These are phyloP conservation scores for Paracentrotus lividus DNA, from an alignment of 53 echinoderm and acorn worm species.

Conservation along the genomic window DNA sequence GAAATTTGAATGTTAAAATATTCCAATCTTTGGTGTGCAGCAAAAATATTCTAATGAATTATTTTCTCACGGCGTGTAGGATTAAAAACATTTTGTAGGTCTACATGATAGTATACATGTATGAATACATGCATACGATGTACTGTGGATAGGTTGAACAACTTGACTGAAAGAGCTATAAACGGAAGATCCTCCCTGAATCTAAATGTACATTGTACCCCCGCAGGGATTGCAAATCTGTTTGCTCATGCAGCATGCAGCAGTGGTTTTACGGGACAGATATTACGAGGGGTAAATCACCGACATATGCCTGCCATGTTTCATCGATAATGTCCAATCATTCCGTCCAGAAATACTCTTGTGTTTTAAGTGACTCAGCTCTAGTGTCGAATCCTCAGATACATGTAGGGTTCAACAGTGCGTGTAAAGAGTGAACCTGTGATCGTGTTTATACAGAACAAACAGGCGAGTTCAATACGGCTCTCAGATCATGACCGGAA, in stretches of 20 bases:
- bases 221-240: constrained; percentile 13
- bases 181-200: background rate
- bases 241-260: constrained; percentile 2
- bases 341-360: constrained; percentile 25
- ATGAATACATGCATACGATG: background rate
- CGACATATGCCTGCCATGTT: constrained; percentile 53
- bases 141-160: background rate
- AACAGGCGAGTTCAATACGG: too few relatives aligned
- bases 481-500: too few relatives aligned
- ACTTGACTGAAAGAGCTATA: constrained; percentile 1
- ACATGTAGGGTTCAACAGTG: too few relatives aligned
- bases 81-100: too few relatives aligned
- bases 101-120: too few relatives aligned
- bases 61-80: background rate
- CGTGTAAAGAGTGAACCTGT: too few relatives aligned
- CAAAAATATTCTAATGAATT: background rate
- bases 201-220: background rate
- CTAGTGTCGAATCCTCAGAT: too few relatives aligned
- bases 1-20: too few relatives aligned
- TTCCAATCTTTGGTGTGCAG: background rate
- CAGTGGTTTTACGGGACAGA: background rate
- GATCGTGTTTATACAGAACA: too few relatives aligned
- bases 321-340: constrained; percentile 28
- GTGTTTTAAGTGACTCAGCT: too few relatives aligned
- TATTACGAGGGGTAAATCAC: constrained; percentile 15